phyloP scores from a whole-genome alignment of 1,140 invertebrate species.

The Brachionus calyciflorus region DNA sequence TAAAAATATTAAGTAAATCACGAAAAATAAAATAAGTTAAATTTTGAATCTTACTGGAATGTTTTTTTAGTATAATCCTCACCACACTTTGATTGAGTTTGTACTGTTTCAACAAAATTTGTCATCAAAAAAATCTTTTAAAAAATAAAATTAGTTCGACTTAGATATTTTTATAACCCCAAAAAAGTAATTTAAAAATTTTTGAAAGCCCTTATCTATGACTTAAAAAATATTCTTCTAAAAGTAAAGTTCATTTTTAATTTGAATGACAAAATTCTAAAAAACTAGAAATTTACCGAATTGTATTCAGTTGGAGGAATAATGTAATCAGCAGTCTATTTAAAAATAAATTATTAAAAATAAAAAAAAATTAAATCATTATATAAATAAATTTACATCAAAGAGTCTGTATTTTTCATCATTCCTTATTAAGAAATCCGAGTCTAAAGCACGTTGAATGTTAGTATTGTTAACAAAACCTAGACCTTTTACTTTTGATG shows the following conservation, averaged over 20 bases:
- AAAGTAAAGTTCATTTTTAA: too few species aligned
- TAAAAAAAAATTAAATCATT: not conserved
- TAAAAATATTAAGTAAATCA: not conserved
- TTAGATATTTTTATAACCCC: not conserved
- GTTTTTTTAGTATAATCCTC: slow-evolving; percentile 56
- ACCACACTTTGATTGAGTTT: slow-evolving; percentile 59
- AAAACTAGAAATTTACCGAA: slow-evolving; percentile 54
- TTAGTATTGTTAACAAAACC: slow-evolving; percentile 47
- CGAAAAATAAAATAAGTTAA: not conserved
- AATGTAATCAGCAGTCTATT: slow-evolving; percentile 64
- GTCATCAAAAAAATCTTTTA: slow-evolving; percentile 64
- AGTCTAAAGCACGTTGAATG: not conserved
- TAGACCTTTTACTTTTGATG: slow-evolving; percentile 65
- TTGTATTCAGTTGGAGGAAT: slow-evolving; percentile 64
- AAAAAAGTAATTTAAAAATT: not conserved
- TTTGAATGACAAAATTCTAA: too few species aligned
- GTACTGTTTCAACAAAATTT: slow-evolving; percentile 64
- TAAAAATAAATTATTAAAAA: not conserved
- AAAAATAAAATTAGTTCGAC: not conserved
- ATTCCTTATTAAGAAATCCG: slow-evolving; percentile 46
- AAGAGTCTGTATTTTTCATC: slow-evolving; percentile 49
- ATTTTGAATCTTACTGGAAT: not conserved
- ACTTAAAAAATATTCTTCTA: too few species aligned
- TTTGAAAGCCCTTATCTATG: too few species aligned
- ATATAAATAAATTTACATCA: not conserved